Base-by-base conservation (phyloP, 1,140 invertebrate species). In the Drosophila virilis region DNA sequence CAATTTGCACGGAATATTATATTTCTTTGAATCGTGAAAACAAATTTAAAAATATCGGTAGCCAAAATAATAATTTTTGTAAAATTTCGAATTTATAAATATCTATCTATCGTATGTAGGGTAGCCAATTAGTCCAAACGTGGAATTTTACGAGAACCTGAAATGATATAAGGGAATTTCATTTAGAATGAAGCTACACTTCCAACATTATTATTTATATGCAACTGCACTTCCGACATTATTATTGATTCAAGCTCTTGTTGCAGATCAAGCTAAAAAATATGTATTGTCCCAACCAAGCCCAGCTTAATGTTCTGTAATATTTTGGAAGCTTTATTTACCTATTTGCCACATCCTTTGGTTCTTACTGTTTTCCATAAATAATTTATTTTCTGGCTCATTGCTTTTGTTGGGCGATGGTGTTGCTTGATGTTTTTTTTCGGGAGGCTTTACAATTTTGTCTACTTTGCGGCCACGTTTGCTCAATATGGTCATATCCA, bases 321-420 rank as follows among this genome's bases (percentile, higher is more conserved):
- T 22, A 22, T 22, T 22, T 22, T 22, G 22, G 4, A 32, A 13
- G 13, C 7, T n/a, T 1, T 7, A 33, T 42, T 17, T 35, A 59
- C 57, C 57, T 2, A 59, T 35, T 17, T 33, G 13, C 57, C 57
- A 59, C 42, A 59, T 45, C 6, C 10, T 51, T 35, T 13, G 6
- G 22, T 28, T 28, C 22, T 28, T 28, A 28, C 22, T 28, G 22
- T 5, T 28, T 15, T 15, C 15, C 42, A 15, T 15, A 15, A 37
- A 7, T 35, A 9, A 13, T 28, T 4, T 2, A 13, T 35, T 52
- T 9, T 37, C 15, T 17, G 13, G 13, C 13, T 37, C 13, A 1
- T 13, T 52, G 7, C 17, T 54, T 17, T 37, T 6, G 12, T 37
- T 54, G 1, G 3, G 6, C 9, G 22, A 22, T 4, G 10, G 15